Evolutionary conservation across 2,888 invertebrate genomes (phyloP).

Genomic region (Halictus ligatus): DNA sequence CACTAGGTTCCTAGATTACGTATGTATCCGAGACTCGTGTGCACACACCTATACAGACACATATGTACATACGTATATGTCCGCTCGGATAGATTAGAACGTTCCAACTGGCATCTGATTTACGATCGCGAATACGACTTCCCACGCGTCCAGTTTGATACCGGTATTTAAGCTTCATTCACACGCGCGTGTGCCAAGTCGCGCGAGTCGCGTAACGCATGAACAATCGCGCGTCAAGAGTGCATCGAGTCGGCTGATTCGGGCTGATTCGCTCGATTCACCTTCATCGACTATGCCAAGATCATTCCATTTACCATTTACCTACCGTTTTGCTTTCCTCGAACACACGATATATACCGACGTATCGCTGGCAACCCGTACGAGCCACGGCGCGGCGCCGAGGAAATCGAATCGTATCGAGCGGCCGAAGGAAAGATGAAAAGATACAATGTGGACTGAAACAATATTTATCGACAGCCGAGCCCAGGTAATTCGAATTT

Average conservation of each 20-base stretch:
- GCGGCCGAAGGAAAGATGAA: background rate
- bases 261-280: constrained; percentile 29
- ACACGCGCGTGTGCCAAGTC: constrained; percentile 26
- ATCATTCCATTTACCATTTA: constrained; percentile 5
- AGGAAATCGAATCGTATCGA: constrained; percentile 2
- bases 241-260: too few species aligned
- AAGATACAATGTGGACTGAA: constrained; percentile 5
- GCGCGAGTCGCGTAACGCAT: constrained; percentile 26
- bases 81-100: constrained; percentile 69
- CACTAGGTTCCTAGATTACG: constrained; percentile 69
- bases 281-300: background rate
- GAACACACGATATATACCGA: constrained; percentile 1
- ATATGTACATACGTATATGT: too few species aligned
- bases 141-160: constrained; percentile 61
- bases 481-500: constrained; percentile 1
- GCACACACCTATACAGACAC: background rate
- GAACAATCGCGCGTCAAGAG: constrained; percentile 25
- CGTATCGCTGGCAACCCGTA: background rate
- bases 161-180: constrained; percentile 57
- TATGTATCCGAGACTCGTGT: constrained; percentile 42
- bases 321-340: constrained; percentile 2
- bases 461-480: constrained; percentile 3
- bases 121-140: constrained; percentile 64
- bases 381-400: background rate
- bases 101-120: constrained; percentile 64